Base-by-base conservation (phyloP, 2,113 vertebrate genomes). In the Dolichotis patagonum region DNA sequence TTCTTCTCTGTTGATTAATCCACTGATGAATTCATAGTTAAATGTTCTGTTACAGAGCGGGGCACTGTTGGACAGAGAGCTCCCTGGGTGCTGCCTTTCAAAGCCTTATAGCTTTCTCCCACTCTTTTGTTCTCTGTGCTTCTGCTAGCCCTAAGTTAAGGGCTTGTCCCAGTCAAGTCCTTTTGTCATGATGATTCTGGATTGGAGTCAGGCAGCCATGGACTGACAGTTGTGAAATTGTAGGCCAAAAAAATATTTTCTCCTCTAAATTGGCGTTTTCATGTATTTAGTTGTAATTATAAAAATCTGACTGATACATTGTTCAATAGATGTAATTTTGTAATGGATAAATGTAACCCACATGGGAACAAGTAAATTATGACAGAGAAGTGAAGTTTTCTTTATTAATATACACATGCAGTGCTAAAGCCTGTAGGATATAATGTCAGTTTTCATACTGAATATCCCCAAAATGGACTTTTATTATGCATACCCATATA, bases 341-440 rank as follows among this genome's bases (percentile, higher is more conserved):
- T 87, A 75, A 90, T 73, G 5, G 5, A 60, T 88, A 54, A 81
- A 90, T 43, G 10, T 80, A 41, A 17, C 41, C 20, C 69, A 80
- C 28, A 22, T 92, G 24, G 69, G 52, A 62, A 78, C 7, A 92
- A 96, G 85, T 87, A 90, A 52, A 78, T 86, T 82, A 26, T 80
- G 35, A 38, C 19, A 83, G 19, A 84, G 19, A 83, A 77, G 30
- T 41, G 81, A 85, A 77, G 1, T 54, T 81, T 94, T 82, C 54
- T 78, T 80, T 71, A 38, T 43, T 80, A 69, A 56, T 26, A 38
- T 90, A 2, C 14, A 65, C 28, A 43, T 73, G 46, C 30, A 81
- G 26, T 60, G 2, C 24, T 87, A 91, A 65, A 65, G 60, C 85
- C 54, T 84, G 13, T n/a, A 65, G 54, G 14, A 35, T 65, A 56